Evolutionary conservation across 2,888 invertebrate species (phyloP).

Genomic region (Piscicola geometra): DNA sequence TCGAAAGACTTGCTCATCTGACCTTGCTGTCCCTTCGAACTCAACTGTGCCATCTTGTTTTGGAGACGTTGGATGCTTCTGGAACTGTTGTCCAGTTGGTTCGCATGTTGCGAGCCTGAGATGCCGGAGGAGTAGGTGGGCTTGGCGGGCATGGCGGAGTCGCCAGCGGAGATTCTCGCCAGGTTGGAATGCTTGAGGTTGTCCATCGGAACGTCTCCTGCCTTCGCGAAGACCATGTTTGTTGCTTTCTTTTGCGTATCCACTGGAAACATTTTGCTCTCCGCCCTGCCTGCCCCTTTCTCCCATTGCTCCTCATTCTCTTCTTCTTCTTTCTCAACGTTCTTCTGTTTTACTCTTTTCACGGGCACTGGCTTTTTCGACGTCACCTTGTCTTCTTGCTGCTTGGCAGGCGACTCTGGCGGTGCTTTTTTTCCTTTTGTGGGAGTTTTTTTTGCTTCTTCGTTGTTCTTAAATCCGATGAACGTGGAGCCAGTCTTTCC

Average conservation of each 20-base stretch:
- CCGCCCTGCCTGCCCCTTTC: not conserved
- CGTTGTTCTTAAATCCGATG: not conserved
- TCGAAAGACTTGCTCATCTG: constrained; percentile 16
- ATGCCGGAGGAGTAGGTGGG: constrained; percentile 34
- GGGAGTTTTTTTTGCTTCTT: not conserved
- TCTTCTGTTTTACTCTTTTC: constrained; percentile 6
- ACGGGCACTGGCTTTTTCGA: constrained; percentile 13
- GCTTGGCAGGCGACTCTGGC: not conserved
- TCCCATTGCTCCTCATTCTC: not conserved
- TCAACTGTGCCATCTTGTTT: not conserved
- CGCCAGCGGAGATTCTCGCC: constrained; percentile 30
- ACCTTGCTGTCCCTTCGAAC: not conserved
- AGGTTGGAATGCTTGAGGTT: constrained; percentile 29
- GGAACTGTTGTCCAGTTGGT: constrained; percentile 26
- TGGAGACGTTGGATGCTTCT: constrained; percentile 22
- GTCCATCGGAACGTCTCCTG: not conserved
- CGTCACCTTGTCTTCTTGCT: not conserved
- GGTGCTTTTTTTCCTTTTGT: constrained; percentile 17
- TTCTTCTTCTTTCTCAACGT: not conserved
- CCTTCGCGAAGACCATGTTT: constrained; percentile 28
- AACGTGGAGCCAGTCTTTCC: constrained; percentile 3
- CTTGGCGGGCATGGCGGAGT: constrained; percentile 23
- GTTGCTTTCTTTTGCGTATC: not conserved
- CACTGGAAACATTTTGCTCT: not conserved
- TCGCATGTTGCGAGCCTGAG: not conserved